Evolutionary conservation across 2,888 invertebrate genomes (phyloP).

Genomic region (Cerastoderma edule): DNA sequence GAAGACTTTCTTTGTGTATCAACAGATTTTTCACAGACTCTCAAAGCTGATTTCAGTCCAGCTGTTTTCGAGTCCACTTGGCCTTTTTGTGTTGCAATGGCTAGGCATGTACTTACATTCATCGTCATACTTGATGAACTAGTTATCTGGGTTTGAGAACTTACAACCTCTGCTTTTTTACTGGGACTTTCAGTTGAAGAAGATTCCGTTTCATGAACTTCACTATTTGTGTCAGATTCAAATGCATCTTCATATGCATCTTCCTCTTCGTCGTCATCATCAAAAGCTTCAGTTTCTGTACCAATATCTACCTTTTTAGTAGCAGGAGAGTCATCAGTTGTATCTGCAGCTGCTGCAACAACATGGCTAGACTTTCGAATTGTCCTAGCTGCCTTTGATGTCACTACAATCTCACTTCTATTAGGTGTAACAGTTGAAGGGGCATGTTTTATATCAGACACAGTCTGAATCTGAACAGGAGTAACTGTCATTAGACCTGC

Average conservation of each 20-base stretch:
- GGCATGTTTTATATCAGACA: neutral
- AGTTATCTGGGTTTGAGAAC: neutral
- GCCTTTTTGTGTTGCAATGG: constrained; percentile 56
- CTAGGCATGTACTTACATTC: constrained; percentile 45
- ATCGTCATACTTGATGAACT: neutral
- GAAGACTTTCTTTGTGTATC: constrained; percentile 10
- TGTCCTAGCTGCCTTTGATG: constrained; percentile 3
- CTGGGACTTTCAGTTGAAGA: neutral
- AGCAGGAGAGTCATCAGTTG: constrained; percentile 52
- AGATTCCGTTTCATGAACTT: neutral
- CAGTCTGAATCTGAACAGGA: constrained; percentile 7
- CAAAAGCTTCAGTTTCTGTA: constrained; percentile 59
- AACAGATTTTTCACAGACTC: constrained; percentile 10
- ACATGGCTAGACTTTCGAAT: constrained; percentile 35
- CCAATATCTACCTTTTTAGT: constrained; percentile 57
- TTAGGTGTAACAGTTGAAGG: neutral
- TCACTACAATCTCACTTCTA: neutral
- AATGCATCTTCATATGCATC: constrained; percentile 27
- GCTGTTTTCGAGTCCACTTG: constrained; percentile 26
- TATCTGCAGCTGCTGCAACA: constrained; percentile 59
- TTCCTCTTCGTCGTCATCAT: constrained; percentile 41
- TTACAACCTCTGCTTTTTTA: neutral
- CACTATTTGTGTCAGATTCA: constrained; percentile 7
- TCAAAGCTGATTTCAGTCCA: constrained; percentile 23
- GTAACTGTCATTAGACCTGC: constrained; percentile 23